Evolutionary conservation across 2,113 vertebrate genomes (phyloP), one percentile per base, ranked within the genome.

Genomic region (Chunga burmeisteri): DNA sequence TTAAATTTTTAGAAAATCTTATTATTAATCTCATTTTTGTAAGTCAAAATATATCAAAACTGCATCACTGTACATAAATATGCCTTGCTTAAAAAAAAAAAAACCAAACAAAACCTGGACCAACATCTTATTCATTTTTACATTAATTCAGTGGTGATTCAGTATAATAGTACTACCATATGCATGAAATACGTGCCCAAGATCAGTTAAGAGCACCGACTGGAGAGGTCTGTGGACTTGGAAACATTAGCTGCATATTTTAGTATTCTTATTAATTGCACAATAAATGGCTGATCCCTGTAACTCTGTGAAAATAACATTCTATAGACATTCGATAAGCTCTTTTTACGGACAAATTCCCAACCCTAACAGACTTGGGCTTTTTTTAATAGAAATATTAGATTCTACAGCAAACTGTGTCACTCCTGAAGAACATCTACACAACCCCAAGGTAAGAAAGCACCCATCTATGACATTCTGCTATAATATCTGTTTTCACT

Each of bases 51-150:
- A 55, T 38, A 12, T 70, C 36, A 85, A 47, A 95, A 78, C 9
- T 0, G 0, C 16, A 47, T 29, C 50, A 74, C 9, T 30, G 10
- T 27, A 38, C 2, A 4, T 53, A 70, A n/a, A 13, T 23, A 81
- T 26, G n/a, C 10, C 25, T 90, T 88, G 15, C n/a, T 65, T 66
- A 18, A 20, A 9, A 23, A 13, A 12, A 62, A 42, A 52, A 16
- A 23, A 66, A 6, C 20, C 8, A 32, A 22, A 16, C 9, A 30
- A 25, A 10, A 9, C 5, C 22, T 59, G 27, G 29, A 56, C 9
- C 34, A 74, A 75, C 14, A 36, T 9, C 25, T 90, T 47, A 62
- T 6, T 63, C 6, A 68, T 49, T 86, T 95, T 86, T 53, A 79
- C 29, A 82, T 61, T 7, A 75, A 90, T 88, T 90, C 46, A 27